Percentiles rank a stretch among this genome's conserved stretches.
Evolutionary conservation across 2,113 vertebrate genomes (phyloP).

Genomic region (Rhea americana): DNA sequence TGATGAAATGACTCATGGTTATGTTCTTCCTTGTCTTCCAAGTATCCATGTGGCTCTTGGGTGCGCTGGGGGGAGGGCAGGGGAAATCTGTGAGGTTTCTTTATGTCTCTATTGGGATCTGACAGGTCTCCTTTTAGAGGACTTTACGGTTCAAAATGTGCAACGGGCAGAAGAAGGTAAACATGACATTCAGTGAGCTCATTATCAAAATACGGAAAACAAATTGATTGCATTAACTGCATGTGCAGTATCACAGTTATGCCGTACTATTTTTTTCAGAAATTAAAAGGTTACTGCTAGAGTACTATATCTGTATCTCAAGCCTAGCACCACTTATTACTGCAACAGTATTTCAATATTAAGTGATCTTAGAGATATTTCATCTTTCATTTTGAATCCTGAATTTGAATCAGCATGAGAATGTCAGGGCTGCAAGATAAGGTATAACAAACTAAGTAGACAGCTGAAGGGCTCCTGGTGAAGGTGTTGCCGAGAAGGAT

Average conservation of each 20-base stretch:
- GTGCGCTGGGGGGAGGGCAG: rapidly evolving
- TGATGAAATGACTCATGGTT: not conserved
- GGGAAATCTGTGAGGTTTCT: not conserved
- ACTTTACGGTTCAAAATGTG: conserved; percentile 12
- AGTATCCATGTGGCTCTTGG: not conserved
- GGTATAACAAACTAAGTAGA: conserved; percentile 61
- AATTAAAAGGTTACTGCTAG: conserved; percentile 75
- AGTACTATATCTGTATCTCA: conserved; percentile 53
- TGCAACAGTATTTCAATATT: conserved; percentile 70
- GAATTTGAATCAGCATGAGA: conserved; percentile 74
- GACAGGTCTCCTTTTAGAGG: conserved; percentile 5
- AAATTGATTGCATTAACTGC: conserved; percentile 49
- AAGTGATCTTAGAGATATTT: conserved; percentile 73
- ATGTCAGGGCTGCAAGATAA: conserved; percentile 64
- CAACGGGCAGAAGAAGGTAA: conserved; percentile 14
- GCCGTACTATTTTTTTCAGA: conserved; percentile 61
- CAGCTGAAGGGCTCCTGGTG: conserved; percentile 51
- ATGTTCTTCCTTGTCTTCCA: conserved; percentile 22
- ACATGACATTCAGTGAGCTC: not conserved
- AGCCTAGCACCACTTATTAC: conserved; percentile 64
- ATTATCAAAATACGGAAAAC: conserved; percentile 59
- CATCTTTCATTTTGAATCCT: conserved; percentile 75
- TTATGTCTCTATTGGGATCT: not conserved
- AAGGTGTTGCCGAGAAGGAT: conserved; percentile 47
- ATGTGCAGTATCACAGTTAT: conserved; percentile 28